Percentiles rank a stretch among this genome's conserved stretches.
Evolutionary conservation across 2,797 vertebrate genomes (phyloP).

Genomic region (Acropternis orthonyx): DNA sequence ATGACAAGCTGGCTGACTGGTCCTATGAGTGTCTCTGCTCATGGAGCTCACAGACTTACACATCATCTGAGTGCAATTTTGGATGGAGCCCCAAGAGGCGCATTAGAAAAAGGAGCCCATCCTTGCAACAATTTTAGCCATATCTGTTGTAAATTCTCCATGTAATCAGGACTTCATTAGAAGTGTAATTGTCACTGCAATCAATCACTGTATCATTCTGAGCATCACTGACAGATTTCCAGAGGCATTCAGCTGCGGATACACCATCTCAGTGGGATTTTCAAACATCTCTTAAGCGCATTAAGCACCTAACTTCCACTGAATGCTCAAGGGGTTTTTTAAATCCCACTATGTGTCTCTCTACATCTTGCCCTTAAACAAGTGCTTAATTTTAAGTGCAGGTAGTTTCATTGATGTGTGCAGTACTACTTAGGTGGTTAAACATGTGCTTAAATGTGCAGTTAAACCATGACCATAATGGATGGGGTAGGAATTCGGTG

Average conservation of each 20-base stretch:
- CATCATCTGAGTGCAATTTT: background rate
- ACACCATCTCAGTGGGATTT: conserved; percentile 45
- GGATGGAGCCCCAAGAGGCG: background rate
- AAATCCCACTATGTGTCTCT: conserved; percentile 47
- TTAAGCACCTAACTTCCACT: conserved; percentile 55
- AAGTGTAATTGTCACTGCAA: conserved; percentile 36
- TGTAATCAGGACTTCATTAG: conserved; percentile 39
- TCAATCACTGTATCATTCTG: conserved; percentile 36
- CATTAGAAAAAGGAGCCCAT: background rate
- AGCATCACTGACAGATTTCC: conserved; percentile 27
- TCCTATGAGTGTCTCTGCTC: background rate
- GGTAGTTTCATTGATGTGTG: conserved; percentile 48
- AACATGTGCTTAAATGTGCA: conserved; percentile 34
- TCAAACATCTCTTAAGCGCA: conserved; percentile 46
- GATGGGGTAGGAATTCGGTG: background rate
- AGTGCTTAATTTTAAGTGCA: conserved; percentile 67
- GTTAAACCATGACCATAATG: conserved; percentile 1
- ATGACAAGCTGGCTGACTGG: background rate
- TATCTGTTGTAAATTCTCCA: conserved; percentile 18
- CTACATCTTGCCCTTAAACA: conserved; percentile 63
- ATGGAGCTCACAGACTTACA: background rate
- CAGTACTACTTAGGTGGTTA: conserved; percentile 28
- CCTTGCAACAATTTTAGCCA: background rate
- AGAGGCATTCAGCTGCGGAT: conserved; percentile 41
- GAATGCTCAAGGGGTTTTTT: conserved; percentile 60